These are phyloP conservation scores for Tenthredo scrophulariae DNA, from an alignment of 2,888 invertebrate genomes.

Conservation along the genomic window DNA sequence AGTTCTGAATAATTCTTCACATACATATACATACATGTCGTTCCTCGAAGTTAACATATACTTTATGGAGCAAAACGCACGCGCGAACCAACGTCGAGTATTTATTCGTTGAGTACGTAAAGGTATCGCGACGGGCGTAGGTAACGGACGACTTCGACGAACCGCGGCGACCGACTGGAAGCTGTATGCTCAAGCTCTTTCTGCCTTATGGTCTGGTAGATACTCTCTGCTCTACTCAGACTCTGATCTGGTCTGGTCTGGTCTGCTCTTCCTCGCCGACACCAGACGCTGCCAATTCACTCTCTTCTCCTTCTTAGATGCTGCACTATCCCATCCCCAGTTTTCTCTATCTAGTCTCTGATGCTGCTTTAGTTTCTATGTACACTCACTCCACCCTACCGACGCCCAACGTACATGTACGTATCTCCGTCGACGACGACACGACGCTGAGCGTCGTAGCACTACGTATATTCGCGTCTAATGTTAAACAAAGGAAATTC, in stretches of 20 bases:
- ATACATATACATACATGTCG: not conserved
- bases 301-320: constrained; percentile 25
- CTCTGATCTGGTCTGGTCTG: not conserved
- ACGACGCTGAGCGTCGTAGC: not conserved
- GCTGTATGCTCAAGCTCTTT: constrained; percentile 4
- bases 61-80: not conserved
- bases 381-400: not conserved
- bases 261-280: constrained; percentile 1
- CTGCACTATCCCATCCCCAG: not conserved
- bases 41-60: not conserved
- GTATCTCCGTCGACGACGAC: not conserved
- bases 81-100: not conserved
- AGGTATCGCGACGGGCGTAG: not conserved
- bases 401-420: not conserved
- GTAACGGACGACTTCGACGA: constrained; percentile 1
- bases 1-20: not conserved
- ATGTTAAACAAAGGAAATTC: not conserved
- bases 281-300: constrained; percentile 20
- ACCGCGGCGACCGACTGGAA: constrained; percentile 49
- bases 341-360: not conserved
- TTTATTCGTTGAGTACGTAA: not conserved
- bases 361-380: not conserved
- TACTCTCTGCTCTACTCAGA: not conserved
- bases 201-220: constrained; percentile 18
- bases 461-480: not conserved